These are phyloP conservation scores for Nesoenas mayeri DNA, from an alignment of 2,113 vertebrate species.

Conservation along the genomic window DNA sequence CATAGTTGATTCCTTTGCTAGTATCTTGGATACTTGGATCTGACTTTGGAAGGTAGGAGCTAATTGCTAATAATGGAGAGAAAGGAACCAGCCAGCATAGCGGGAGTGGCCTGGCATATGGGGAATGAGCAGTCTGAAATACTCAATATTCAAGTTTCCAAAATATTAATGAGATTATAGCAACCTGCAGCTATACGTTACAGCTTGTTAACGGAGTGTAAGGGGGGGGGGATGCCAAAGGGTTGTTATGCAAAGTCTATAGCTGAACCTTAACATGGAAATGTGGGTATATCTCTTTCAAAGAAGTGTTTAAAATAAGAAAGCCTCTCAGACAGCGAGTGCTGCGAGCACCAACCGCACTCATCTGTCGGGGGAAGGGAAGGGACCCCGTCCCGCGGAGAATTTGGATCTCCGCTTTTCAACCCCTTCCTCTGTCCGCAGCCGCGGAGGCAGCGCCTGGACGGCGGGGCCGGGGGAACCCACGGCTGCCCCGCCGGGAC, in stretches of 20 bases:
- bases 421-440: background rate
- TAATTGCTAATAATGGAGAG: slow-evolving; percentile 86
- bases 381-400: background rate
- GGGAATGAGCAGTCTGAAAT: slow-evolving; percentile 82
- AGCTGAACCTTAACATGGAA: slow-evolving; percentile 70
- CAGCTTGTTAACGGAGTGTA: slow-evolving; percentile 83
- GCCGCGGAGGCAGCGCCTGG: background rate
- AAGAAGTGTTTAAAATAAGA: background rate
- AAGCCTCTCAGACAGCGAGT: background rate
- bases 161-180: slow-evolving; percentile 90
- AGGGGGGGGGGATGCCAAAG: slow-evolving; percentile 56
- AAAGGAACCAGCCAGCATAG: slow-evolving; percentile 85
- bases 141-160: slow-evolving; percentile 85
- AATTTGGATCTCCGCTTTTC: background rate
- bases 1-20: slow-evolving; percentile 80
- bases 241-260: slow-evolving; percentile 76
- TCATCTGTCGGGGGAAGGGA: background rate
- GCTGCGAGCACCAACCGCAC: background rate
- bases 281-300: slow-evolving; percentile 61
- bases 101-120: slow-evolving; percentile 88
- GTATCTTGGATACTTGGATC: slow-evolving; percentile 86
- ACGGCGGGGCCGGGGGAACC: background rate
- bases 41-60: slow-evolving; percentile 83
- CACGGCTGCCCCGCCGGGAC: background rate
- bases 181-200: slow-evolving; percentile 84